A percentile compares a stretch with the other conserved stretches of the same genome.
phyloP scores from a whole-genome alignment of 2,888 invertebrate species.

The Trisateles emortualis region DNA sequence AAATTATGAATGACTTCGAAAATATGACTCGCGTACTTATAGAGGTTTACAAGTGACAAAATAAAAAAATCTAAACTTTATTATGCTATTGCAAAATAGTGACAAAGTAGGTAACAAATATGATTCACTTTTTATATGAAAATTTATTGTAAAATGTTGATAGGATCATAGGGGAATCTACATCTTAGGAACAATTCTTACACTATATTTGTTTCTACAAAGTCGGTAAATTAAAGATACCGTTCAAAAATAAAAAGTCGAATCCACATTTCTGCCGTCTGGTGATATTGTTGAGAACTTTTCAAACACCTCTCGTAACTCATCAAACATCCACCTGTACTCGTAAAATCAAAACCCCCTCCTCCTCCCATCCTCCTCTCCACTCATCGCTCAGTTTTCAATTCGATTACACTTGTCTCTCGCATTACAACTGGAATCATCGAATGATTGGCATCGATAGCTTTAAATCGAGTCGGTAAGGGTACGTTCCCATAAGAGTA shows the following conservation, averaged over 20 bases:
- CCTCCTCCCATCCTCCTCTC: not conserved
- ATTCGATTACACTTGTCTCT: conserved; percentile 20
- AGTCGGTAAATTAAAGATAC: no score
- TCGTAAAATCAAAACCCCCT: not conserved
- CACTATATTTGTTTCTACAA: no score
- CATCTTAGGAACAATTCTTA: no score
- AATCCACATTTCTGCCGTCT: not conserved
- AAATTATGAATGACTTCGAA: no score
- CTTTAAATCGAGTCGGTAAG: conserved; percentile 1
- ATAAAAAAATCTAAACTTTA: no score
- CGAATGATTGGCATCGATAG: conserved; percentile 15
- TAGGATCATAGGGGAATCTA: no score
- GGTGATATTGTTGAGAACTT: not conserved
- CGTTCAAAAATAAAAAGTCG: not conserved
- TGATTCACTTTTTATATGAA: no score
- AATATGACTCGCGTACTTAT: no score
- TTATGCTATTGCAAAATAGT: no score
- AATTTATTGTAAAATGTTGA: no score
- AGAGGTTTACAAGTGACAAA: no score
- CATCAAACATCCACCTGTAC: not conserved
- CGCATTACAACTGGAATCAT: conserved; percentile 16
- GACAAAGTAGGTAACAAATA: no score
- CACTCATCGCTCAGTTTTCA: conserved; percentile 3
- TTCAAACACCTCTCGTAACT: not conserved
- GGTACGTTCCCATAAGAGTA: not conserved